These are phyloP conservation scores for Caenorhabditis virilis DNA, from an alignment of 2,888 invertebrate genomes.

Conservation along the genomic window DNA sequence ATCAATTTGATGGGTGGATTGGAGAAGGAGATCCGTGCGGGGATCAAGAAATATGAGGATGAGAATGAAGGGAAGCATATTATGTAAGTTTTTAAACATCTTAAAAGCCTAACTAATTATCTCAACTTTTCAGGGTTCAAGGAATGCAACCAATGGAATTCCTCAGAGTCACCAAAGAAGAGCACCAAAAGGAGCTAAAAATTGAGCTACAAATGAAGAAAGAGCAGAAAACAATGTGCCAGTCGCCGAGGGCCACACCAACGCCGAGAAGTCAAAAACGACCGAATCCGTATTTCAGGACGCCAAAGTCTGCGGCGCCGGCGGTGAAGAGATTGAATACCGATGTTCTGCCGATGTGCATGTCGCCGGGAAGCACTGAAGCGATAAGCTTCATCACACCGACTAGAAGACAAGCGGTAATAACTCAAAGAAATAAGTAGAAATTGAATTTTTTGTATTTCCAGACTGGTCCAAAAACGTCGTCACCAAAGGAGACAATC, in stretches of 20 bases:
- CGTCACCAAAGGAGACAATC: slow-evolving; percentile 19
- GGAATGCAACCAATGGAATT: slow-evolving; percentile 21
- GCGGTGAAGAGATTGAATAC: slow-evolving; percentile 23
- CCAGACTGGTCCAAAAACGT: slow-evolving; percentile 23
- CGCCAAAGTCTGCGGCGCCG: slow-evolving; percentile 27
- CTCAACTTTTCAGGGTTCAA: slow-evolving; percentile 7
- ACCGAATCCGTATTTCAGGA: slow-evolving; percentile 14
- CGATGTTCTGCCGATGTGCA: slow-evolving; percentile 18
- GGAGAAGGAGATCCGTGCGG: slow-evolving; percentile 14
- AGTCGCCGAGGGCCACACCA: slow-evolving; percentile 23
- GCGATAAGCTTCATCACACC: slow-evolving; percentile 32
- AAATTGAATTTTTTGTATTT: not conserved
- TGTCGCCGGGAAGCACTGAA: slow-evolving; percentile 25
- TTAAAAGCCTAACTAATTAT: not conserved
- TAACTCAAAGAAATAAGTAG: not conserved
- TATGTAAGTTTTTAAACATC: slow-evolving; percentile 1
- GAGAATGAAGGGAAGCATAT: slow-evolving; percentile 17
- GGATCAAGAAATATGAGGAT: slow-evolving; percentile 7
- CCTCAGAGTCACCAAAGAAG: slow-evolving; percentile 15
- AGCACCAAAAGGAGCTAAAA: slow-evolving; percentile 22
- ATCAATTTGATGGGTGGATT: slow-evolving; percentile 5
- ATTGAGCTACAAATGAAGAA: slow-evolving; percentile 22
- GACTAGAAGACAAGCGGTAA: slow-evolving; percentile 6
- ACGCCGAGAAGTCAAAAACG: slow-evolving; percentile 20
- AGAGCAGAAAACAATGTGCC: slow-evolving; percentile 20